Evolutionary conservation across 2,888 invertebrate species (phyloP).

Genomic region (Miltochrista miniata): DNA sequence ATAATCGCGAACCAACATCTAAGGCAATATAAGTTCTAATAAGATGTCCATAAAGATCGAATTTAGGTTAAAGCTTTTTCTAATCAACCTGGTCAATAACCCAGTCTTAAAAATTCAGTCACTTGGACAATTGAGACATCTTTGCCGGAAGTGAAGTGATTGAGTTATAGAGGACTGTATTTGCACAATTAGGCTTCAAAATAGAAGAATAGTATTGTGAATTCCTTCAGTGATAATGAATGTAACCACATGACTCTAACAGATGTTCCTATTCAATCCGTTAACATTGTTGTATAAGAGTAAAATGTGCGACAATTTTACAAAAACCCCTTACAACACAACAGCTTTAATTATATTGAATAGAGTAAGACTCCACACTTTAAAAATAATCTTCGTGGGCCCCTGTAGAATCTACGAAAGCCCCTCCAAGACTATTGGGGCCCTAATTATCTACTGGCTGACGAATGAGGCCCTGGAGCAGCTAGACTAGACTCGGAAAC

Average conservation of each 20-base stretch:
- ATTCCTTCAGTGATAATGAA: neutral
- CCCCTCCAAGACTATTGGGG: no score
- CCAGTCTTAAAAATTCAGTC: no score
- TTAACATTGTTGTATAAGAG: neutral
- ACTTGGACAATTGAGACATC: constrained; percentile 19
- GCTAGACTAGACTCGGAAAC: no score
- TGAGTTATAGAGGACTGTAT: constrained; percentile 2
- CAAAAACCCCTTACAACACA: no score
- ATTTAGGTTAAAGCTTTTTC: neutral
- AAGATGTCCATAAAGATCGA: neutral
- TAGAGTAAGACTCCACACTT: no score
- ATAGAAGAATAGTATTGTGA: neutral
- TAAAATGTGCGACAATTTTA: no score
- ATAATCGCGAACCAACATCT: neutral
- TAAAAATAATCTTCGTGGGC: no score
- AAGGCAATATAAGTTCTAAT: neutral
- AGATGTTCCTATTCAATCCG: constrained; percentile 1
- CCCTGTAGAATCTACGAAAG: no score
- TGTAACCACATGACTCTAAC: neutral
- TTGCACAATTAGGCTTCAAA: constrained; percentile 9
- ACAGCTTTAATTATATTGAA: no score
- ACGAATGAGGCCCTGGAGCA: no score
- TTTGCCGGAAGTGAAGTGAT: constrained; percentile 26
- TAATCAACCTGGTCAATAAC: constrained; percentile 19
- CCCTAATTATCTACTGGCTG: no score